Evolutionary conservation across 2,797 vertebrate genomes (phyloP).

Genomic region (Taenioides sp.): DNA sequence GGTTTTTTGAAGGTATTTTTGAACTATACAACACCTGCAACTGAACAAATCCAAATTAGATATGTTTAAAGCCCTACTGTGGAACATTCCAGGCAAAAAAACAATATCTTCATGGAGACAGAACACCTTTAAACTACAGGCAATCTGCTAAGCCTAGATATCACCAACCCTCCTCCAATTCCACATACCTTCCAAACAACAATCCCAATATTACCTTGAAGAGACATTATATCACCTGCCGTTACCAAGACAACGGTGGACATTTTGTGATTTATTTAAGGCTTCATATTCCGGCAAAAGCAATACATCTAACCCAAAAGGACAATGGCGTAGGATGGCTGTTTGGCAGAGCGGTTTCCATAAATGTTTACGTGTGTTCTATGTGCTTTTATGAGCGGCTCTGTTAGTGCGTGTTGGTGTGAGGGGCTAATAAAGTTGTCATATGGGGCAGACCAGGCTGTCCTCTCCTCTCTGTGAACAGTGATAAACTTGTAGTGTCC

Average conservation of each 20-base stretch:
- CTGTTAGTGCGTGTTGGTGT: conserved; percentile 18
- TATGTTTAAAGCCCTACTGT: too few relatives aligned
- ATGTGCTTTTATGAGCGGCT: conserved; percentile 47
- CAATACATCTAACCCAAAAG: conserved; percentile 28
- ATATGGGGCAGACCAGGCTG: conserved; percentile 36
- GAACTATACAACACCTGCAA: too few relatives aligned
- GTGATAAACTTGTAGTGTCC: conserved; percentile 60
- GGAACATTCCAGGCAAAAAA: too few relatives aligned
- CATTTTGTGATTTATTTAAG: conserved; percentile 38
- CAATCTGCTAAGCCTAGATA: too few relatives aligned
- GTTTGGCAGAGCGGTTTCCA: conserved; percentile 21
- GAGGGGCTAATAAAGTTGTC: conserved; percentile 52
- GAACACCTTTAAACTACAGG: too few relatives aligned
- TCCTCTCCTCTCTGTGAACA: conserved; percentile 25
- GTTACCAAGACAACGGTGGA: conserved; percentile 15
- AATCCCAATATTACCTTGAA: background rate
- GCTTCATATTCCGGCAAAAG: conserved; percentile 39
- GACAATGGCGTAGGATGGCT: conserved; percentile 18
- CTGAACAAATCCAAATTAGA: too few relatives aligned
- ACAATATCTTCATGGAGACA: too few relatives aligned
- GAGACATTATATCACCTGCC: background rate
- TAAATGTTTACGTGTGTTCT: conserved; percentile 34
- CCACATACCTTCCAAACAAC: background rate
- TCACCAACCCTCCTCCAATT: background rate
- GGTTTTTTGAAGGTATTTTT: too few relatives aligned